Evolutionary conservation across 2,888 invertebrate genomes (phyloP).

Genomic region (Zelleria hepariella): DNA sequence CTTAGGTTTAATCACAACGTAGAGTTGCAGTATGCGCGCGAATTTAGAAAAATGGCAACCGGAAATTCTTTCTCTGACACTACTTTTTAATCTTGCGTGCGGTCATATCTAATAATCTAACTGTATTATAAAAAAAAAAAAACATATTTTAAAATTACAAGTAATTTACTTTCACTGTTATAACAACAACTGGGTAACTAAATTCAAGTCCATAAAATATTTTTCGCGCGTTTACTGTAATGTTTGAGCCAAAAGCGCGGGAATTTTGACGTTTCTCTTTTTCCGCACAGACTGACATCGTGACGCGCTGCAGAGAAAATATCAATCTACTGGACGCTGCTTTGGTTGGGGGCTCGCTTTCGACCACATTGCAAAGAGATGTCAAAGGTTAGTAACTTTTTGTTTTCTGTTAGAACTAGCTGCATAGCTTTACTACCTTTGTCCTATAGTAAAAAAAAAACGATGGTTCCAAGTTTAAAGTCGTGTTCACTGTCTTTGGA

Average conservation of each 20-base stretch:
- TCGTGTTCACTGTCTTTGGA: too few relatives aligned
- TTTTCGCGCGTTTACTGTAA: background rate
- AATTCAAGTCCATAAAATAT: background rate
- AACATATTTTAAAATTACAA: too few relatives aligned
- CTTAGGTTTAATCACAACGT: slow-evolving; percentile 5
- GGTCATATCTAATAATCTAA: too few relatives aligned
- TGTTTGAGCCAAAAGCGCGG: background rate
- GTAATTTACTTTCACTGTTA: background rate
- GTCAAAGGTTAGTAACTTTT: slow-evolving; percentile 68
- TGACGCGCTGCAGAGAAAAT: slow-evolving; percentile 89
- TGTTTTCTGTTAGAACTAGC: too few relatives aligned
- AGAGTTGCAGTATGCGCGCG: background rate
- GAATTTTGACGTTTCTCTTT: background rate
- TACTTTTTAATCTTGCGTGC: background rate
- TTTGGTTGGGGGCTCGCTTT: slow-evolving; percentile 68
- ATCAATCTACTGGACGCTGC: slow-evolving; percentile 84
- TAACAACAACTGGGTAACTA: too few relatives aligned
- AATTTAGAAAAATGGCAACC: background rate
- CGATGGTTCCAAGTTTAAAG: too few relatives aligned
- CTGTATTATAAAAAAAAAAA: background rate
- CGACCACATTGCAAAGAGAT: slow-evolving; percentile 69
- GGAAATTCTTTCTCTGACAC: background rate
- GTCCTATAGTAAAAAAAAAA: too few relatives aligned
- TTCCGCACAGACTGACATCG: slow-evolving; percentile 82
- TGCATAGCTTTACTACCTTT: too few relatives aligned